Base-by-base conservation (phyloP, 2,797 vertebrate genomes). In the Enteromius fasciolatus region DNA sequence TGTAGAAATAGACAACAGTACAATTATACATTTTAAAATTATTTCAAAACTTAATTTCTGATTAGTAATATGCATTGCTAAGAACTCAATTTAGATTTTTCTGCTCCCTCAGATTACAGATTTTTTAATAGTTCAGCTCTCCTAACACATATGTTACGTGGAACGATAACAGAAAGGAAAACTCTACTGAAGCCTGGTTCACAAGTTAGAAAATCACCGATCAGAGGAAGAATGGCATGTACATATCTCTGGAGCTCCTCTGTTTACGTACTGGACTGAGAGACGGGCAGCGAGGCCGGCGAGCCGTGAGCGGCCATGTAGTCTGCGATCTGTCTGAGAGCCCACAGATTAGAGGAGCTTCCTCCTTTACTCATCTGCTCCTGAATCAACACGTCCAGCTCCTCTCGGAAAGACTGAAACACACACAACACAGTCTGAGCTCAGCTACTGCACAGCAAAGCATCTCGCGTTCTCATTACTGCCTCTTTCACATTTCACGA, bases 351-450 rank as follows among this genome's bases (percentile, higher is more conserved):
- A 50, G 97, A 97, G 0, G 97, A 97, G 90, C 97, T 98, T 91
- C 97, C 98, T 1, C 97, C 98, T 87, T 99, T 99, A 93, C 97
- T 98, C 96, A 96, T 97, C 95, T 99, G 97, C 84, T 99, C 98
- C 93, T 99, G 97, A 93, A 99, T 99, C 87, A 99, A 93, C 88
- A 95, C 94, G 90, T 99, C 98, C 93, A 99, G 92, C 92, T 99
- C 98, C 90, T 99, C 97, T 89, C 96, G 94, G 90, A 99, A 99
- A 64, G 97, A 98, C 98, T 99, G 85, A 14, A 84, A 61, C 61
- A 79, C 83, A 87, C 59, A 83, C 17, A 85, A 63, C 87, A n/a
- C 80, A 31, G 64, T 48, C 82, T 4, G 82, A 15, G 72, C 15
- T 41, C 28, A 68, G 23, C 59, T n/a, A 67, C 59, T 74, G 8